These are phyloP conservation scores for Cremastobaeus sp. DNA, from an alignment of 2,888 invertebrate species.

Conservation along the genomic window DNA sequence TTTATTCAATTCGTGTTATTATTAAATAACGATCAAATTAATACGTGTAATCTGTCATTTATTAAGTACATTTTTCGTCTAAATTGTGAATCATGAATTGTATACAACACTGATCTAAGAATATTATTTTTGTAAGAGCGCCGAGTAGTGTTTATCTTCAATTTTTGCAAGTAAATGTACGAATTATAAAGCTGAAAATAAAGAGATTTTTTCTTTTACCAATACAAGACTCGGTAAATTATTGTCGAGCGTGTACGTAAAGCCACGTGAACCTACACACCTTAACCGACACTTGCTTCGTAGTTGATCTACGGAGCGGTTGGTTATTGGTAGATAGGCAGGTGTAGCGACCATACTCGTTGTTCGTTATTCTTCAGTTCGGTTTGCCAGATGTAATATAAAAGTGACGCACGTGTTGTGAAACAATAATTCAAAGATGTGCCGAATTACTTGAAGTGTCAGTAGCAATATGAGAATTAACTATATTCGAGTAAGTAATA, in stretches of 20 bases:
- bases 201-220: slow-evolving; percentile 34
- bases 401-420: slow-evolving; percentile 27
- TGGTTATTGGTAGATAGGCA: slow-evolving; percentile 59
- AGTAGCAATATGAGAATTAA: slow-evolving; percentile 57
- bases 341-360: slow-evolving; percentile 52
- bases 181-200: slow-evolving; percentile 39
- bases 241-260: slow-evolving; percentile 21
- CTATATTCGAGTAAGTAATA: slow-evolving; percentile 68
- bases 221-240: slow-evolving; percentile 40
- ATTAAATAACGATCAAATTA: too few relatives aligned
- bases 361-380: slow-evolving; percentile 56
- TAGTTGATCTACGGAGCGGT: slow-evolving; percentile 54
- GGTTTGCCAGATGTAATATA: slow-evolving; percentile 13
- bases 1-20: too few relatives aligned
- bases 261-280: slow-evolving; percentile 52
- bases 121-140: too few relatives aligned
- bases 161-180: slow-evolving; percentile 27
- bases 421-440: slow-evolving; percentile 41
- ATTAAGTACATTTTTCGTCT: too few relatives aligned
- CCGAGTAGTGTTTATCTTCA: too few relatives aligned
- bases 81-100: too few relatives aligned
- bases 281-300: slow-evolving; percentile 46
- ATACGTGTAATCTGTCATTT: too few relatives aligned
- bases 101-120: too few relatives aligned
- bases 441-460: slow-evolving; percentile 20